Percentiles rank a stretch among this genome's conserved stretches.
Evolutionary conservation across 2,113 vertebrate species (phyloP).

Genomic region (Hippoglossus stenolepis): DNA sequence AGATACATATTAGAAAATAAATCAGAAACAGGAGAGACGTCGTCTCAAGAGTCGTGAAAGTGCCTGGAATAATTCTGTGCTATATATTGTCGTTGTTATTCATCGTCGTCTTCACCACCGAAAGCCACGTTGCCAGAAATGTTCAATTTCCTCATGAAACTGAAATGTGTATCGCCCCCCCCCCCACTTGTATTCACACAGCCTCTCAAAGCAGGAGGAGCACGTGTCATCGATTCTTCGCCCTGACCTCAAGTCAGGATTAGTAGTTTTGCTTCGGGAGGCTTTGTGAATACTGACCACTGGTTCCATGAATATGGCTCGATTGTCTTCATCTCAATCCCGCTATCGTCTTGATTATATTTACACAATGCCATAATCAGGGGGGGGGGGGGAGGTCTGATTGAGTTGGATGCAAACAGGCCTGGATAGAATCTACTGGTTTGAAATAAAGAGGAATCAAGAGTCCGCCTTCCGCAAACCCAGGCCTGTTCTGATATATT

Average conservation of each 20-base stretch:
- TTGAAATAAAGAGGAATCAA: neutral
- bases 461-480: neutral
- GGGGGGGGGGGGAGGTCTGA: slow-evolving; percentile 3
- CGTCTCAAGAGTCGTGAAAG: slow-evolving; percentile 76
- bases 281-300: slow-evolving; percentile 31
- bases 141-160: slow-evolving; percentile 54
- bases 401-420: slow-evolving; percentile 17
- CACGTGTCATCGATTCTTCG: no score
- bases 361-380: slow-evolving; percentile 63
- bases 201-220: neutral
- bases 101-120: slow-evolving; percentile 45
- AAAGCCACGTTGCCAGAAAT: slow-evolving; percentile 64
- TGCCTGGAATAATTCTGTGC: slow-evolving; percentile 85
- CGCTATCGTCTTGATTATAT: slow-evolving; percentile 70
- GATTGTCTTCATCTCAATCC: slow-evolving; percentile 82
- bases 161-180: slow-evolving; percentile 37
- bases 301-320: slow-evolving; percentile 71
- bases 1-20: slow-evolving; percentile 84
- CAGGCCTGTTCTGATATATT: slow-evolving; percentile 16
- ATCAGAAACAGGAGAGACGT: slow-evolving; percentile 78
- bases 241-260: slow-evolving; percentile 2
- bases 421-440: neutral
- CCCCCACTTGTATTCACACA: slow-evolving; percentile 24
- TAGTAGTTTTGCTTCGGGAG: slow-evolving; percentile 31
- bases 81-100: slow-evolving; percentile 77